Conservation (phyloP, 2,113 vertebrate genomes). For the Tamias sibiricus region DNA sequence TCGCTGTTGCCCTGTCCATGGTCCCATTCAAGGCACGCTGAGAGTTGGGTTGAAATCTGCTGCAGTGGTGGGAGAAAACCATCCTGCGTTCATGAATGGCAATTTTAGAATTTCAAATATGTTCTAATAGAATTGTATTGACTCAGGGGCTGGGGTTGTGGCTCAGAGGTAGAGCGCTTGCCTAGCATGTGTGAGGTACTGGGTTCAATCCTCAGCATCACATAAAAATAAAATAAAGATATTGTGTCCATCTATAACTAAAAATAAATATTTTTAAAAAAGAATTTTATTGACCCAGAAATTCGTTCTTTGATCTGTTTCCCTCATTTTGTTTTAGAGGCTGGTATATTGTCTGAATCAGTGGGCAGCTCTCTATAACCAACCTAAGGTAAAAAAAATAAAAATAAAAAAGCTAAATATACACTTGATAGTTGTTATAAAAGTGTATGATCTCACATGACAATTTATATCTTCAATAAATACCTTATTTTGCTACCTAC, state of each 20-base stretch:
- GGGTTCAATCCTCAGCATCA: too few species aligned
- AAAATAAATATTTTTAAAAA: too few species aligned
- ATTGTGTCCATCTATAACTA: too few species aligned
- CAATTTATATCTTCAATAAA: not conserved
- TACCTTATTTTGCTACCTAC: not conserved
- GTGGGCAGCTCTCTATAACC: slow-evolving; percentile 82
- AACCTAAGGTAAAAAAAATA: slow-evolving; percentile 82
- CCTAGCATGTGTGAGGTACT: too few species aligned
- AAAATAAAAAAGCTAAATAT: not conserved
- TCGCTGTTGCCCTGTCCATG: not conserved
- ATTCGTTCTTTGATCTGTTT: slow-evolving; percentile 29
- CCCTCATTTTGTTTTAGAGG: slow-evolving; percentile 66
- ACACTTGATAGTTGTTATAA: not conserved
- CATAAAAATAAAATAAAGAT: too few species aligned
- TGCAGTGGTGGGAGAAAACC: not conserved
- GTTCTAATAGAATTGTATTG: slow-evolving; percentile 11
- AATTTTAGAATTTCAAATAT: slow-evolving; percentile 41
- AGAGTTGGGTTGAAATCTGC: not conserved
- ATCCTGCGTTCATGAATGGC: slow-evolving; percentile 13
- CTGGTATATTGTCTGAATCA: slow-evolving; percentile 86
- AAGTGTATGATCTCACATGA: not conserved
- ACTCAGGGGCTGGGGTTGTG: too few species aligned
- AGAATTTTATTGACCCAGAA: slow-evolving; percentile 32
- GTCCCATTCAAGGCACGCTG: not conserved
- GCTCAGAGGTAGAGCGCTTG: too few species aligned